A percentile compares a stretch with the other conserved stretches of the same genome.
These are phyloP conservation scores for Manacus vitellinus DNA, from an alignment of 2,113 vertebrate genomes.

Conservation along the genomic window DNA sequence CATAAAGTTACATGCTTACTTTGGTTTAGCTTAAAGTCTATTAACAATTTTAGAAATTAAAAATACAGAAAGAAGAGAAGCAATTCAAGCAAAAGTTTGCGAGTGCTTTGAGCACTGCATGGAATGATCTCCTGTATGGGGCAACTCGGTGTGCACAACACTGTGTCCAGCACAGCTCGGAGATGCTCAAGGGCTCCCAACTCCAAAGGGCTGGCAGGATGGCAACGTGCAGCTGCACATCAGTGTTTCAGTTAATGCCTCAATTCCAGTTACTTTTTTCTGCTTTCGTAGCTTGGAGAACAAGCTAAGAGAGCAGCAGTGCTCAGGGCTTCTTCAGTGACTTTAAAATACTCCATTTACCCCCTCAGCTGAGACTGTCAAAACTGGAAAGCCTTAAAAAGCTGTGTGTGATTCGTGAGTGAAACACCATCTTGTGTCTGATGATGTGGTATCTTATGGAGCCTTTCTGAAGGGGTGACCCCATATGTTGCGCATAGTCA, in stretches of 20 bases:
- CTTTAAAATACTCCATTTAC: not conserved
- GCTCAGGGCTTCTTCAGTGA: not conserved
- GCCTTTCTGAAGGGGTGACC: not conserved
- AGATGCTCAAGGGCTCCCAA: rapidly evolving
- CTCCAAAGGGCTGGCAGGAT: not conserved
- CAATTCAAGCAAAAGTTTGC: not conserved
- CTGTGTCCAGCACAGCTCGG: rapidly evolving
- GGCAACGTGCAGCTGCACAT: not conserved
- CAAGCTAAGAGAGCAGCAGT: not conserved
- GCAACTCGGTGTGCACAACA: rapidly evolving
- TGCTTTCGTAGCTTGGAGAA: not conserved
- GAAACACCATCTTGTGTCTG: not conserved
- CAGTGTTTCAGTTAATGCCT: not conserved
- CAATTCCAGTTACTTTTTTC: not conserved
- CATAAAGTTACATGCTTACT: not conserved
- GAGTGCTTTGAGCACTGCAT: not conserved
- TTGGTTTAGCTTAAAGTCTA: not conserved
- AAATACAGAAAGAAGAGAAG: not conserved
- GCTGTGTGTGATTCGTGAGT: not conserved
- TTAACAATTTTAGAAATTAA: not conserved
- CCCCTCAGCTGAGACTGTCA: not conserved
- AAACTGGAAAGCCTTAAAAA: not conserved
- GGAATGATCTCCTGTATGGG: rapidly evolving
- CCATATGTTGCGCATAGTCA: not conserved
- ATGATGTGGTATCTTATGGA: not conserved